Conservation (phyloP, 1,140 invertebrate species). For the Hermatobates lingyangjiaoensis region DNA sequence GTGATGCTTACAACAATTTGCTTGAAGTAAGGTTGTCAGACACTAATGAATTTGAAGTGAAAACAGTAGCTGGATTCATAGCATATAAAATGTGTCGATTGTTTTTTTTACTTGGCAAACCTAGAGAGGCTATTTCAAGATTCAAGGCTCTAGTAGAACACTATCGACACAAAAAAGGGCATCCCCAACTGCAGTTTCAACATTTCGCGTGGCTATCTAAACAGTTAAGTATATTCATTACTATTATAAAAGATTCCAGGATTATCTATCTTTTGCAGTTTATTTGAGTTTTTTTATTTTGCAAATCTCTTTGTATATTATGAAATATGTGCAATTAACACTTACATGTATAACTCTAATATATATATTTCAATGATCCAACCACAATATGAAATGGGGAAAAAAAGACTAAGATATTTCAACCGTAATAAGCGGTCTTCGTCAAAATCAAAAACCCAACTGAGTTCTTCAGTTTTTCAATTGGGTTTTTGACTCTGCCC, state of each 20-base stretch:
- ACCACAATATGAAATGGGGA: too few relatives aligned
- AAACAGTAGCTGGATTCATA: constrained; percentile 83
- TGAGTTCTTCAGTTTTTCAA: too few relatives aligned
- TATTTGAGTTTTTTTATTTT: too few relatives aligned
- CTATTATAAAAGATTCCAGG: not conserved
- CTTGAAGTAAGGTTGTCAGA: constrained; percentile 73
- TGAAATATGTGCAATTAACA: too few relatives aligned
- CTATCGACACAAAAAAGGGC: constrained; percentile 59
- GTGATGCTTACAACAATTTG: constrained; percentile 76
- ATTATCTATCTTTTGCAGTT: too few relatives aligned
- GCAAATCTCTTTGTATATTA: too few relatives aligned
- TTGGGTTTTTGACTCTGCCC: too few relatives aligned
- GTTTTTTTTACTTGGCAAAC: constrained; percentile 70
- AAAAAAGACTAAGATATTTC: too few relatives aligned
- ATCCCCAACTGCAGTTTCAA: constrained; percentile 74
- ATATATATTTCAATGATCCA: too few relatives aligned
- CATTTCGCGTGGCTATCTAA: constrained; percentile 92
- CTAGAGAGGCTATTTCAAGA: constrained; percentile 83
- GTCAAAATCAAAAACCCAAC: too few relatives aligned
- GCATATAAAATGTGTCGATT: constrained; percentile 88
- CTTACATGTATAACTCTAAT: too few relatives aligned
- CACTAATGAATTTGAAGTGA: constrained; percentile 80
- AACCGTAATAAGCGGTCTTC: too few relatives aligned
- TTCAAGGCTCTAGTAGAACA: constrained; percentile 78
- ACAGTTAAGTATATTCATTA: constrained; percentile 62